Base-by-base conservation (phyloP, 2,888 invertebrate species). In the Eupithecia insigniata region DNA sequence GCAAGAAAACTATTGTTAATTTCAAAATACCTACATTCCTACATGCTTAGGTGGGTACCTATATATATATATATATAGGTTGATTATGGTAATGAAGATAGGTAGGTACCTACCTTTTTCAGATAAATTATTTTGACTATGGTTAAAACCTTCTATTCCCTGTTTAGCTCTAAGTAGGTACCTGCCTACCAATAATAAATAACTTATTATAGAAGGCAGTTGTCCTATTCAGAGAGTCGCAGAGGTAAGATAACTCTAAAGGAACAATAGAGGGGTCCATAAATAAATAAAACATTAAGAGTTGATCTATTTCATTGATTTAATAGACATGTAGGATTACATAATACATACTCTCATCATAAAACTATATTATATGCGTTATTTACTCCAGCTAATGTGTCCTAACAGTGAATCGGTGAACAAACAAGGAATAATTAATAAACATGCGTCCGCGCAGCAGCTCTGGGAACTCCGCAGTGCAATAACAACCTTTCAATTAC, bases 261-360 rank as follows among this genome's bases (percentile, higher is more conserved):
- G n/a, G 51, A 10, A 51, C 51, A 30, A 32, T 10, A 30, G 18
- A 22, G 34, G 30, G n/a, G 32, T n/a, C 2, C n/a, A 26, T 39
- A 60, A 64, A 88, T 86, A 81, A 91, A 91, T 86, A 81, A 91
- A 91, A 90, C 85, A 75, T 75, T 80, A 62, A 18, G 72, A 76
- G 83, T 85, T 89, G 87, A 92, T 93, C 93, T 94, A 93, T 93
- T 93, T 92, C 91, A 92, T 90, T 84, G 90, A 92, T 94, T 93
- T 93, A 94, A 94, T 94, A 94, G 93, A 94, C 93, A 93, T 92
- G 93, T 93, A 94, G 93, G 93, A 92, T 93, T 94, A 94, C 92
- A 94, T 92, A 58, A 92, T 93, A 93, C 92, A 93, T 93, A 93
- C 91, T 93, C 86, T 91, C 91, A 89, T 91, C 92, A 93, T 93